Evolutionary conservation across 2,888 invertebrate species (phyloP).

Genomic region (Ypsolopha scabrella): DNA sequence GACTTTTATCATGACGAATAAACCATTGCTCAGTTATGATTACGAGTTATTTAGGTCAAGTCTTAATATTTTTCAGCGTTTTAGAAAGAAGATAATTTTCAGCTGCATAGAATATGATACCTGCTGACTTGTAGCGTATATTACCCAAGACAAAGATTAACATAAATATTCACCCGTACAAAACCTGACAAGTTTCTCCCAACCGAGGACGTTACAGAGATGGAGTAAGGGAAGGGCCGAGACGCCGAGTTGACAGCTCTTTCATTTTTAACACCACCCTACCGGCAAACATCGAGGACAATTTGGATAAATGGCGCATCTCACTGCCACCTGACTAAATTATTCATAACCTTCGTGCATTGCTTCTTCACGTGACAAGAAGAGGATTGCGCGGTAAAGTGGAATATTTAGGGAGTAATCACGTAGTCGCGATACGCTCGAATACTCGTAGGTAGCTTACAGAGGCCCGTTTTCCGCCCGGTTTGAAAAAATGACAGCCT

Average conservation of each 20-base stretch:
- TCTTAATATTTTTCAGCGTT: too few species aligned
- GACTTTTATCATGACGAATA: not conserved
- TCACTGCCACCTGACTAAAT: slow-evolving; percentile 47
- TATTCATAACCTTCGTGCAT: slow-evolving; percentile 45
- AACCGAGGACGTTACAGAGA: slow-evolving; percentile 17
- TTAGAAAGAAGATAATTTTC: too few species aligned
- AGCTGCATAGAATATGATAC: too few species aligned
- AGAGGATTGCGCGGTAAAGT: slow-evolving; percentile 58
- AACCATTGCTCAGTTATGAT: too few species aligned
- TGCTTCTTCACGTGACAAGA: slow-evolving; percentile 51
- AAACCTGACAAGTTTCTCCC: slow-evolving; percentile 18
- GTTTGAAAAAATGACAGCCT: slow-evolving; percentile 29
- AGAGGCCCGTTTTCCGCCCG: slow-evolving; percentile 18
- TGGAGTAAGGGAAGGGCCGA: slow-evolving; percentile 29
- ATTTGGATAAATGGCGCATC: slow-evolving; percentile 64
- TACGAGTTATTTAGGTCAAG: too few species aligned
- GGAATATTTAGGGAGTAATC: slow-evolving; percentile 63
- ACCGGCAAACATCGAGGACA: slow-evolving; percentile 34
- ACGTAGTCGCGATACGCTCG: slow-evolving; percentile 42
- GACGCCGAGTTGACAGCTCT: slow-evolving; percentile 30
- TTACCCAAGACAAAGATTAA: slow-evolving; percentile 26
- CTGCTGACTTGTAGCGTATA: slow-evolving; percentile 11
- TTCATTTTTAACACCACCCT: slow-evolving; percentile 52
- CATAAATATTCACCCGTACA: slow-evolving; percentile 28
- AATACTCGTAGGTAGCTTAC: slow-evolving; percentile 34